These are phyloP conservation scores for Yponomeuta plumbellus DNA, from an alignment of 2,888 invertebrate species.

Conservation along the genomic window DNA sequence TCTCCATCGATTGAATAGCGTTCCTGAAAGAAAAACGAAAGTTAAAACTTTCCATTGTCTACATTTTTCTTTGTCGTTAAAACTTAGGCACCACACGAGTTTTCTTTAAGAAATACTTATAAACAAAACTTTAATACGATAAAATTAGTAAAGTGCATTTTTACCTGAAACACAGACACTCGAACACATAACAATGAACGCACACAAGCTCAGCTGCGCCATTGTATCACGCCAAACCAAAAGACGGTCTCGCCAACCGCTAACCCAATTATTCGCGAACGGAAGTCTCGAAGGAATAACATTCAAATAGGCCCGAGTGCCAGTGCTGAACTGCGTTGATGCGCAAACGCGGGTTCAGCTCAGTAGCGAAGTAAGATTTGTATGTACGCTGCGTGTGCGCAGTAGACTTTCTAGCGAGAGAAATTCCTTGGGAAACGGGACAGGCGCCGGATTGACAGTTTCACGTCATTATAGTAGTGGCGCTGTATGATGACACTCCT, in stretches of 20 bases:
- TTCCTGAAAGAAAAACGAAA: constrained; percentile 28
- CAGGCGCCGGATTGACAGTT: constrained; percentile 29
- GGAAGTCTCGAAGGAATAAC: constrained; percentile 12
- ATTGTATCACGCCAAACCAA: neutral
- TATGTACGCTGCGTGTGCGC: constrained; percentile 65
- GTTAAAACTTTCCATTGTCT: neutral
- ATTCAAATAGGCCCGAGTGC: constrained; percentile 53
- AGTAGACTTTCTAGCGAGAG: constrained; percentile 70
- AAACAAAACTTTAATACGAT: neutral
- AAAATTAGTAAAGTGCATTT: neutral
- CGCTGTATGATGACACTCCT: neutral
- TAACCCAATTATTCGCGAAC: constrained; percentile 11
- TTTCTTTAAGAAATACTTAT: neutral
- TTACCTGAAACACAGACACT: constrained; percentile 7
- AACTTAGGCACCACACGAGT: neutral
- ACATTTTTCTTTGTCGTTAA: neutral
- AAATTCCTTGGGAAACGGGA: constrained; percentile 53
- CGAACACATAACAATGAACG: neutral
- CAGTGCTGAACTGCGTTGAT: constrained; percentile 11
- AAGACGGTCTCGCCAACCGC: neutral
- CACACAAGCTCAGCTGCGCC: neutral
- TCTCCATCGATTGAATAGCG: constrained; percentile 15
- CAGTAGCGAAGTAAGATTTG: constrained; percentile 48
- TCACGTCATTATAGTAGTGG: constrained; percentile 2
- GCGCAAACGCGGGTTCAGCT: constrained; percentile 4